Percentiles rank a stretch among this genome's conserved stretches.
Evolutionary conservation across 2,888 invertebrate genomes (phyloP).

Genomic region (Carterocephalus palaemon): DNA sequence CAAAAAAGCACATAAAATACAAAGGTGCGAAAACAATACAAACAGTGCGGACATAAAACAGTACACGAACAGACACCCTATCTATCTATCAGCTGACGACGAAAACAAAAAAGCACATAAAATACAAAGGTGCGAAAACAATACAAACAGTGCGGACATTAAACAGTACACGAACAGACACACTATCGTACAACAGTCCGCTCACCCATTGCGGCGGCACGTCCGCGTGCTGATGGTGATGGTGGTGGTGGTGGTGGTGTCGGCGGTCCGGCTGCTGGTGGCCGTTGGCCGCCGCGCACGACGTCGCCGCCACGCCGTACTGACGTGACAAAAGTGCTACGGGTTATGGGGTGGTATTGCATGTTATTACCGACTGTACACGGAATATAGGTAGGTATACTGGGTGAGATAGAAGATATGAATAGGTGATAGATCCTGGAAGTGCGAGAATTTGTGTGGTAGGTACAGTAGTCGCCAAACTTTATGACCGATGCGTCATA

Average conservation of each 20-base stretch:
- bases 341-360: constrained; percentile 7
- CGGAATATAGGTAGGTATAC: too few relatives aligned
- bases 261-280: constrained; percentile 70
- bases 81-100: constrained; percentile 35
- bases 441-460: too few relatives aligned
- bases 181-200: constrained; percentile 26
- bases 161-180: constrained; percentile 20
- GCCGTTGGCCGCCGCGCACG: constrained; percentile 70
- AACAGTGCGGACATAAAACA: not conserved
- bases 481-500: too few relatives aligned
- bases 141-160: constrained; percentile 5
- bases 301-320: constrained; percentile 77
- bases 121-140: not conserved
- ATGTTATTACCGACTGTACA: not conserved
- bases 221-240: constrained; percentile 70
- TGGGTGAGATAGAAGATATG: too few relatives aligned
- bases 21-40: not conserved
- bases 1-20: not conserved
- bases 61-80: constrained; percentile 20
- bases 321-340: constrained; percentile 41
- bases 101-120: not conserved
- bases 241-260: constrained; percentile 57
- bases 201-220: constrained; percentile 68
- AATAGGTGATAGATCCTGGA: too few relatives aligned
- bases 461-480: too few relatives aligned